Base-by-base conservation (phyloP, 2,888 invertebrate species). In the Syritta pipiens region DNA sequence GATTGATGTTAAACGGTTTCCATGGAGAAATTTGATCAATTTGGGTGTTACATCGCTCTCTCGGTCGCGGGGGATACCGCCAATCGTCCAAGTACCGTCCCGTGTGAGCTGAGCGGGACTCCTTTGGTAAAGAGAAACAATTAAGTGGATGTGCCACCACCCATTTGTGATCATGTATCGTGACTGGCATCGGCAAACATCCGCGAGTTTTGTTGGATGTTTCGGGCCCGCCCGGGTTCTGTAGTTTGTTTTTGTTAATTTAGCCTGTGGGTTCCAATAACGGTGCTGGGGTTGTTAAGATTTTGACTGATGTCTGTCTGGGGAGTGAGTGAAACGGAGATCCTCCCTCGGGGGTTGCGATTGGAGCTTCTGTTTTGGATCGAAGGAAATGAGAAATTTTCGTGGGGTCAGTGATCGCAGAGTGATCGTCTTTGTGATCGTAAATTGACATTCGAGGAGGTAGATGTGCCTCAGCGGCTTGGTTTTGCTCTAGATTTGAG, bases 11-110 rank as follows among this genome's bases (percentile, higher is more conserved):
- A 51, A 65, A 65, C 24, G 59, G 62, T 55, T 7, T 30, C 10
- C 51, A 32, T 57, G 49, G 79, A 79, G 79, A 79, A 74, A 79
- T 74, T 74, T 74, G 48, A 79, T 74, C 57, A 67, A 68, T 74
- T 57, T 55, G 42, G 62, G 62, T 68, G 62, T 67, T 60, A 37
- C 35, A 32, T 49, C 32, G 49, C 17, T 3, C 37, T n/a, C n/a
- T n/a, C n/a, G n/a, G 37, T 0, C 10, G 40, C 28, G 48, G 5
- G 48, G 17, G 49, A 22, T 42, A 51, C 9, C 12, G 20, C 19
- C 24, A 28, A 7, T n/a, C n/a, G 28, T 7, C 4, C 37, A 37
- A 12, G 12, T 35, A n/a, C n/a, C n/a, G n/a, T n/a, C n/a, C n/a
- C n/a, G n/a, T n/a, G n/a, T 28, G 35, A 14, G 28, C 9, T 22